Evolutionary conservation across 2,797 vertebrate species (phyloP), one percentile per base, ranked within the genome.

Genomic region (Psittacula derbiana): DNA sequence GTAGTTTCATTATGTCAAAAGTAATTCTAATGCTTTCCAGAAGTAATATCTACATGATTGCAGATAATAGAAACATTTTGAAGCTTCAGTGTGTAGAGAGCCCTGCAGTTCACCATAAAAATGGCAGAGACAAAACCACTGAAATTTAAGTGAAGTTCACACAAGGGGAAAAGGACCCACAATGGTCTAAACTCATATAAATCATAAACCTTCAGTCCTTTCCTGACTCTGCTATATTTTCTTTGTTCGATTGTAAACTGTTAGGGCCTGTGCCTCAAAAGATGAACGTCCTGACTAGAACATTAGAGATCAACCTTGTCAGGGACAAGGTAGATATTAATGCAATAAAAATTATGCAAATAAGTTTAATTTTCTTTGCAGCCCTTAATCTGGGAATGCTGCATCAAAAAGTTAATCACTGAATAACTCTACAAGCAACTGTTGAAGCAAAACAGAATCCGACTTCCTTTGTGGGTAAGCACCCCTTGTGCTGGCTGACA

Each of bases 401-500:
- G 14, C 19, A 36, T 65, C 65, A 50, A 81, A 72, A 92, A 49
- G 6, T 49, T 49, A 73, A 52, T 67, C 13, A 66, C 31, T 76
- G 57, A 87, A 85, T 80, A 89, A 89, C 89, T 78, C 47, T 87
- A 49, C 28, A 87, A 80, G 21, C n/a, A 85, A 61, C 28, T 78
- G 20, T 67, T 27, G 61, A 85, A 87, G 9, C 6, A 70, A 91
- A 88, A 25, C 15, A 62, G 24, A 65, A 16, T 27, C 16, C 62
- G 62, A 72, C 11, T 74, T 84, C 44, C 20, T 87, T 65, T 69
- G 31, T 19, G 9, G 14, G 8, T 23, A 74, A 57, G 47, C 20
- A 53, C 3, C 2, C 16, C n/a, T 58, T 41, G 2, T n/a, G 23
- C 9, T 52, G 40, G 15, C 1, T 4, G 24, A 53, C 8, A 50